Evolutionary conservation across 2,113 vertebrate species (phyloP), one percentile per base, ranked within the genome.

Genomic region (Mystacornis crossleyi): DNA sequence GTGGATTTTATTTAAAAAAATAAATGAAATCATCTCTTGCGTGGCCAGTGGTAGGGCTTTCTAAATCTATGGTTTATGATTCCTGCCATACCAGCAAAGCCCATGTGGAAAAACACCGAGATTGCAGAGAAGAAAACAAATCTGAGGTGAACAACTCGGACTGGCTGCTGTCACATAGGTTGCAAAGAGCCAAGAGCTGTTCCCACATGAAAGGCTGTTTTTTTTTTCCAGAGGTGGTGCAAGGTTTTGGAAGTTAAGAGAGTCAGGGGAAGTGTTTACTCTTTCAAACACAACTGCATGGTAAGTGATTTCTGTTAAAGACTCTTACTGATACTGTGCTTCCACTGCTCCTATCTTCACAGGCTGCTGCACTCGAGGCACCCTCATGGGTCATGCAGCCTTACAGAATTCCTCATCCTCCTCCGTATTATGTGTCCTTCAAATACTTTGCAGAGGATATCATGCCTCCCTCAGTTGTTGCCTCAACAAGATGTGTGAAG

Each of bases 361-460:
- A 57, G 40, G n/a, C 53, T 89, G 57, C 4, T 93, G 81, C 53
- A 53, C 28, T 81, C 0, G 1, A 20, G 74, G 73, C 88, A 61
- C 51, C 25, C 36, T 86, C 57, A 19, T 10, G 21, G n/a, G 53
- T 65, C 69, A 14, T 38, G 58, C 58, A 80, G 66, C 74, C 23
- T 91, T 82, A 42, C 23, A 61, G 54, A 93, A 82, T 85, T 87
- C 36, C 25, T 91, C 45, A 43, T 67, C n/a, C 77, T 86, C 77
- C 70, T 92, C 34, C 8, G 3, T 75, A 0, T 60, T 65, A 20
- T 40, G 62, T 93, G 73, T 87, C 87, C 73, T 96, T 96, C 50
- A 85, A 25, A 72, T 82, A 53, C 29, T 80, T 78, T 54, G 14
- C 58, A 72, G 87, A 81, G 83, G 66, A 85, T 81, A 64, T 74